phyloP scores from a whole-genome alignment of 2,113 vertebrate species.

The Sporophila hypoxantha region DNA sequence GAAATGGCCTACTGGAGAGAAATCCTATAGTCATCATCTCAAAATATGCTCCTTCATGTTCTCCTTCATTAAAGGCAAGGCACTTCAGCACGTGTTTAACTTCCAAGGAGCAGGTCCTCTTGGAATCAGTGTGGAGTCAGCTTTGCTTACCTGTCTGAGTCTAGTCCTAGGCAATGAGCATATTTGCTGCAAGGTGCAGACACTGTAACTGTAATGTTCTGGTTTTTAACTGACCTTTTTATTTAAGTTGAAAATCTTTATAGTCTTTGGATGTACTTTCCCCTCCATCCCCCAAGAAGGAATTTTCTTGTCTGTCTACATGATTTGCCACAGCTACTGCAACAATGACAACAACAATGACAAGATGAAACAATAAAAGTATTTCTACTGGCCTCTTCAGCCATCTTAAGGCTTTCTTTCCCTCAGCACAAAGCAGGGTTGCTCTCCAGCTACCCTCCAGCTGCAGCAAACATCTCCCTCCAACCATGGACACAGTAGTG shows the following conservation, averaged over 20 bases:
- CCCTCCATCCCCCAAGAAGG: background rate
- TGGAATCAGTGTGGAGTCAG: conserved; percentile 4
- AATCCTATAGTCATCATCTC: background rate
- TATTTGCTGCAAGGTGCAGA: background rate
- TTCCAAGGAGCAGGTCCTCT: conserved; percentile 3
- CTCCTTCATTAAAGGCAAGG: conserved; percentile 13
- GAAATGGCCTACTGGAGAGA: conserved; percentile 18
- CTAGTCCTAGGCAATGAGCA: conserved; percentile 11
- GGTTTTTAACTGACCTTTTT: background rate
- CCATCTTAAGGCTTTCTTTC: background rate
- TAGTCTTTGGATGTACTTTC: background rate
- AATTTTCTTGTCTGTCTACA: background rate
- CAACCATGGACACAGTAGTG: background rate
- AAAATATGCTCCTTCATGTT: background rate
- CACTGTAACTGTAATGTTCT: background rate
- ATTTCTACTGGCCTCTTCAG: background rate
- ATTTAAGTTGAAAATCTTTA: background rate
- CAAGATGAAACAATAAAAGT: background rate
- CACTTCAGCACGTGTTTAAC: background rate
- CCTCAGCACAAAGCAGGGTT: background rate
- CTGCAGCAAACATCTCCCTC: background rate
- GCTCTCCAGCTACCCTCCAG: conserved; percentile 9
- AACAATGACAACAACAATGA: background rate
- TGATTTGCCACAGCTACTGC: background rate
- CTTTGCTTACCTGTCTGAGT: conserved; percentile 50